phyloP scores from a whole-genome alignment of 1,140 invertebrate species.

The Papilio xuthus region DNA sequence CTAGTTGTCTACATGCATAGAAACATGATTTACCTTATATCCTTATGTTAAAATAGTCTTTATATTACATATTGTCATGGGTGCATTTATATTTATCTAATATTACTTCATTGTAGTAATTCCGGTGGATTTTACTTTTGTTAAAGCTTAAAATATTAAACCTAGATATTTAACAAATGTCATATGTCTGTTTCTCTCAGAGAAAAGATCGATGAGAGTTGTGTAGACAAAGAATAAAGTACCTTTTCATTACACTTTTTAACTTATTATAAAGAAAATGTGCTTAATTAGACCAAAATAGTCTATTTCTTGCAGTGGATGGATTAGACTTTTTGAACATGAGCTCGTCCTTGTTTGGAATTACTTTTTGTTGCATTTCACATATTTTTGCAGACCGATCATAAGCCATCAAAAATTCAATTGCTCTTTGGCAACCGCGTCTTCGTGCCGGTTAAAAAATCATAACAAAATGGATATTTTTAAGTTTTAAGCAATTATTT shows the following conservation, averaged over 20 bases:
- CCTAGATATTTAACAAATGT: neutral
- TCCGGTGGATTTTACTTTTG: neutral
- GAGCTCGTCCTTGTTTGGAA: neutral
- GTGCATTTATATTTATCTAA: neutral
- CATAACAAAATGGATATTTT: neutral
- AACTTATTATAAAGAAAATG: neutral
- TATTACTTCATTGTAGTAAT: neutral
- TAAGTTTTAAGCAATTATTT: no score
- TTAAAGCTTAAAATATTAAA: neutral
- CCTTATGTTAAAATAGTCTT: neutral
- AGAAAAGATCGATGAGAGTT: neutral
- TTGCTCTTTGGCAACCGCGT: neutral
- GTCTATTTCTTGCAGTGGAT: no score
- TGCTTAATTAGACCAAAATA: neutral
- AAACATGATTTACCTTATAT: neutral
- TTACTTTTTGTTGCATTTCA: neutral
- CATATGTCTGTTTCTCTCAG: neutral
- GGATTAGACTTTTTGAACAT: no score
- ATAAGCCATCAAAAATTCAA: neutral
- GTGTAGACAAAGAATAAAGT: neutral
- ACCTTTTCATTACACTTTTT: no score
- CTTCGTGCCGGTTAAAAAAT: neutral
- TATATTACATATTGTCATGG: constrained; percentile 1
- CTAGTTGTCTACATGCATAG: neutral
- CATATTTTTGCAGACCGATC: no score